Conservation (phyloP, 1,140 invertebrate genomes). For the Conopomorpha cramerella region DNA sequence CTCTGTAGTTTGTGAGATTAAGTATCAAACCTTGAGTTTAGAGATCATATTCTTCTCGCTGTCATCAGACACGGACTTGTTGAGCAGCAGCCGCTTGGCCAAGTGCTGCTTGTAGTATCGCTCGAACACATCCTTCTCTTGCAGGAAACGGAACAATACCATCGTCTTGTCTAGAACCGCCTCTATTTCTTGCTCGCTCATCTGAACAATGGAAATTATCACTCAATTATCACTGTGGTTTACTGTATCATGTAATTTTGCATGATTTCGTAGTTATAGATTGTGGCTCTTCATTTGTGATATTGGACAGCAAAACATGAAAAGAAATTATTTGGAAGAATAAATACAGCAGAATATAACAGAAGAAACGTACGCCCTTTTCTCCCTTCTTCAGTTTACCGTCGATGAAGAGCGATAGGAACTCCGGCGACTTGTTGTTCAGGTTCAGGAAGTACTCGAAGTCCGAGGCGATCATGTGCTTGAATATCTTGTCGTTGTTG, state of each 20-base stretch:
- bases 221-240: no score
- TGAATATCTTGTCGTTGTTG: conserved; percentile 93
- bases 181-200: conserved; percentile 99
- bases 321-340: no score
- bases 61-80: conserved; percentile 98
- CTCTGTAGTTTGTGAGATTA: no score
- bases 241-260: no score
- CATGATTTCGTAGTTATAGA: no score
- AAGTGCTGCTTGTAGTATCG: conserved; percentile 99
- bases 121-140: conserved; percentile 99
- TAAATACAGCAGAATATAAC: no score
- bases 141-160: conserved; percentile 98
- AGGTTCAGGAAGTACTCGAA: conserved; percentile 99
- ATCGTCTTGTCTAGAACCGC: conserved; percentile 97
- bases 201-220: conserved; percentile 73
- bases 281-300: no score
- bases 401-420: conserved; percentile 99
- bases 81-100: conserved; percentile 94
- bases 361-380: conserved; percentile 87
- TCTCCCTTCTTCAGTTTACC: conserved; percentile 99
- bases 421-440: conserved; percentile 97
- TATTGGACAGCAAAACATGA: no score
- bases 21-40: conserved; percentile 96
- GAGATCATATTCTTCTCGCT: conserved; percentile 99
- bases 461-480: conserved; percentile 96